A percentile compares a stretch with the other conserved stretches of the same genome.
These are phyloP conservation scores for Chelonus insularis DNA, from an alignment of 1,140 invertebrate species.

Conservation along the genomic window DNA sequence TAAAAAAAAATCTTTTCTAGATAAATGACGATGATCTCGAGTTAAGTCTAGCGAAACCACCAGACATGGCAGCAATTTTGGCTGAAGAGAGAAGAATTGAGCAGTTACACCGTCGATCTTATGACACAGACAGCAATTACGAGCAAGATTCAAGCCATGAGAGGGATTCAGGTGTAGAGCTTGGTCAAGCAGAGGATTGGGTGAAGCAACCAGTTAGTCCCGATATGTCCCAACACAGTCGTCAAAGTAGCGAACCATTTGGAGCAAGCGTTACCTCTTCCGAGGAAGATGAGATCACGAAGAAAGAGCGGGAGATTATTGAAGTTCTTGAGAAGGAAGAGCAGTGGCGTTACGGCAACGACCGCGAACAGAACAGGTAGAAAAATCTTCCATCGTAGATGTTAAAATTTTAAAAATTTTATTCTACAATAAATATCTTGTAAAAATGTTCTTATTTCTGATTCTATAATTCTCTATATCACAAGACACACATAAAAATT, in stretches of 20 bases:
- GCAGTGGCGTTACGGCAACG: conserved; percentile 61
- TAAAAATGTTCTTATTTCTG: neutral
- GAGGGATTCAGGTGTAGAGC: conserved; percentile 75
- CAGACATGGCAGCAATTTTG: conserved; percentile 76
- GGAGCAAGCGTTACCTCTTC: conserved; percentile 67
- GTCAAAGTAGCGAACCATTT: conserved; percentile 75
- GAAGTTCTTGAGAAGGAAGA: conserved; percentile 71
- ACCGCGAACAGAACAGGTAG: conserved; percentile 51
- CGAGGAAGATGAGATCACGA: conserved; percentile 73
- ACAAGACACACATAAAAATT: neutral
- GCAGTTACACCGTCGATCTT: conserved; percentile 66
- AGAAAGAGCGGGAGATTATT: conserved; percentile 74
- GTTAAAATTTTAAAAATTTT: neutral
- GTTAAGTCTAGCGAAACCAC: conserved; percentile 72
- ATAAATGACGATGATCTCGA: conserved; percentile 69
- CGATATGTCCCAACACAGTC: conserved; percentile 71
- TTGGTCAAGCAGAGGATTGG: conserved; percentile 64
- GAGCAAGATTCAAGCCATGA: conserved; percentile 58
- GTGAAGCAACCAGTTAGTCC: conserved; percentile 65
- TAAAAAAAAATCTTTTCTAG: conserved; percentile 31
- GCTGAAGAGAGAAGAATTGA: conserved; percentile 79
- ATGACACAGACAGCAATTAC: conserved; percentile 61
- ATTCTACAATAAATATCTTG: conserved; percentile 1
- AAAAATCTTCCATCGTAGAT: conserved; percentile 4
- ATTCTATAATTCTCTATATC: neutral